A percentile compares a stretch with the other conserved stretches of the same genome.
phyloP scores from a whole-genome alignment of 2,797 vertebrate species.

The Emys orbicularis region DNA sequence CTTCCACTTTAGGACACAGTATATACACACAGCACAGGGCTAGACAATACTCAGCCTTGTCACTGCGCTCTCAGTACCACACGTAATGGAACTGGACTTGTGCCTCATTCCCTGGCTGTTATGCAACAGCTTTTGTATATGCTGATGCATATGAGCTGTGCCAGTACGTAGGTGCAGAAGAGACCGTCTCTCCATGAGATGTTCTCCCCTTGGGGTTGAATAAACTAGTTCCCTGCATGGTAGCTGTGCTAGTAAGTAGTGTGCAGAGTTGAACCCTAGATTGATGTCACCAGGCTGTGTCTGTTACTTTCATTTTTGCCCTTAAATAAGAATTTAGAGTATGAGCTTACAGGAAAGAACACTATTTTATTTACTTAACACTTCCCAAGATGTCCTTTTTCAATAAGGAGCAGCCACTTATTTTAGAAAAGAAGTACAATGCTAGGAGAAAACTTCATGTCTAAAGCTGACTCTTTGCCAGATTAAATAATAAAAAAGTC shows the following conservation, averaged over 20 bases:
- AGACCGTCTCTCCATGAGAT: not conserved
- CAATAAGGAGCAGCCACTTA: not conserved
- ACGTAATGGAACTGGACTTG: not conserved
- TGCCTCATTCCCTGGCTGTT: not conserved
- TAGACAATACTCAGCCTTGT: not conserved
- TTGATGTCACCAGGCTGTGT: constrained; percentile 31
- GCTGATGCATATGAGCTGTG: not conserved
- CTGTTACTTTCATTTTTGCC: constrained; percentile 64
- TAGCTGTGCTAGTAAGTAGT: not conserved
- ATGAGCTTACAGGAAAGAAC: constrained; percentile 48
- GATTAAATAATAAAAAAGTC: not conserved
- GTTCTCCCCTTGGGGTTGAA: not conserved
- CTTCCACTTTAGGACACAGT: not conserved
- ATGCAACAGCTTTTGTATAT: not conserved
- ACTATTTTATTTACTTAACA: constrained; percentile 48
- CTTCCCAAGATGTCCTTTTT: constrained; percentile 27
- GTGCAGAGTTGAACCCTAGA: not conserved
- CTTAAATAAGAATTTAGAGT: not conserved
- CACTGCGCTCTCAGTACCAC: not conserved
- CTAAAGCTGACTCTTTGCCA: not conserved
- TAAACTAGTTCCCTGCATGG: not conserved
- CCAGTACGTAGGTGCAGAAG: not conserved
- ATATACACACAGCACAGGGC: not conserved
- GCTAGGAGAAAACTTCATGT: not conserved
- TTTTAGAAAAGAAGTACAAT: constrained; percentile 18